These are phyloP conservation scores for Phengaris alcon DNA, from an alignment of 2,888 invertebrate genomes.

Conservation along the genomic window DNA sequence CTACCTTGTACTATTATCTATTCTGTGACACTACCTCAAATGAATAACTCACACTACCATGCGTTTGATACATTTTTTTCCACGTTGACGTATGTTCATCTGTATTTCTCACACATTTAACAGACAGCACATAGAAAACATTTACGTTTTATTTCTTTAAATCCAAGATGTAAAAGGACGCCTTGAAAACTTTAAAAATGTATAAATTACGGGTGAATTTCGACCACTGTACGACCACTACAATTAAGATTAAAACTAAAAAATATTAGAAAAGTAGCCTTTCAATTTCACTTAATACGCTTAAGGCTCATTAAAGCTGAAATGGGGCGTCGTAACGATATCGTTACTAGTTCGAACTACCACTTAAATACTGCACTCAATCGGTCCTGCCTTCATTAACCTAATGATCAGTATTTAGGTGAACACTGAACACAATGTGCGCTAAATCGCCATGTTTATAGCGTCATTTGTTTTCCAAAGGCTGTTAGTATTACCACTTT, in stretches of 20 bases:
- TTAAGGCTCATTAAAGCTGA: constrained; percentile 25
- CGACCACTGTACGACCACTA: too few species aligned
- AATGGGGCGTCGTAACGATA: constrained; percentile 20
- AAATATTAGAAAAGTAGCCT: not conserved
- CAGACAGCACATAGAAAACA: too few species aligned
- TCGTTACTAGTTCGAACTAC: constrained; percentile 25
- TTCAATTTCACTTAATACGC: constrained; percentile 18
- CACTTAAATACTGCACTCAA: constrained; percentile 26
- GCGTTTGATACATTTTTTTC: too few species aligned
- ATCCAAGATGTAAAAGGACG: too few species aligned
- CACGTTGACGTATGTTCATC: too few species aligned
- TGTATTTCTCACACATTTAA: too few species aligned
- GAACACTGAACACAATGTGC: constrained; percentile 3
- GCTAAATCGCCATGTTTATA: not conserved
- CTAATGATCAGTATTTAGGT: constrained; percentile 25
- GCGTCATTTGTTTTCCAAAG: not conserved
- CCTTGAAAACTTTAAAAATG: too few species aligned
- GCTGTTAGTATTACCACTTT: not conserved
- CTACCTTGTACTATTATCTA: too few species aligned
- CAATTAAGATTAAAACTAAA: not conserved
- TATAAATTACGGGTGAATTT: too few species aligned
- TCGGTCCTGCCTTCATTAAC: constrained; percentile 19
- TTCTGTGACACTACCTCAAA: too few species aligned
- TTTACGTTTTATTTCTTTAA: too few species aligned
- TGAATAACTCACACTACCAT: too few species aligned